Evolutionary conservation across 1,140 invertebrate genomes (phyloP).

Genomic region (Phthorimaea operculella): DNA sequence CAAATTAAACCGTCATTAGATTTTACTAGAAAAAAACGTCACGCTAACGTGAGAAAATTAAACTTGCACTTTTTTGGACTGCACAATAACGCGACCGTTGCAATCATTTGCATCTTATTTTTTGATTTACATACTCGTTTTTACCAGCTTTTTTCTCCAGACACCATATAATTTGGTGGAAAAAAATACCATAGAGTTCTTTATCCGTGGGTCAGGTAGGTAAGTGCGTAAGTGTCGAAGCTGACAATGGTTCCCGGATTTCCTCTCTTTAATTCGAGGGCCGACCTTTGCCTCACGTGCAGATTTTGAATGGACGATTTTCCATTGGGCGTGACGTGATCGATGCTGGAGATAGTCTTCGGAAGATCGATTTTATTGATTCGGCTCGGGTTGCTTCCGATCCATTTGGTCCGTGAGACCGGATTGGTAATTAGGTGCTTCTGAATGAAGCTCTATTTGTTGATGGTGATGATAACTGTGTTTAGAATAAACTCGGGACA

Average conservation of each 20-base stretch:
- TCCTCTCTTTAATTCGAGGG: slow-evolving; percentile 62
- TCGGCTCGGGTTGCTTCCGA: slow-evolving; percentile 25
- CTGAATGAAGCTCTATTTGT: too few relatives aligned
- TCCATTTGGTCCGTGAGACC: slow-evolving; percentile 7
- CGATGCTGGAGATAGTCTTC: slow-evolving; percentile 58
- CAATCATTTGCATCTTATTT: slow-evolving; percentile 52
- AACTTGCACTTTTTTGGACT: slow-evolving; percentile 31
- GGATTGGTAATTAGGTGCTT: slow-evolving; percentile 1
- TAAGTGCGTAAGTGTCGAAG: slow-evolving; percentile 50
- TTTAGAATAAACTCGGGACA: too few relatives aligned
- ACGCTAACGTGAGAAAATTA: slow-evolving; percentile 65
- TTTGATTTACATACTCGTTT: slow-evolving; percentile 24
- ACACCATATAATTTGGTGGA: slow-evolving; percentile 58
- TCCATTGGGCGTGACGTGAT: slow-evolving; percentile 54
- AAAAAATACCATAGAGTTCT: slow-evolving; percentile 48
- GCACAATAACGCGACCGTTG: slow-evolving; percentile 48
- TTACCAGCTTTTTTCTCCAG: slow-evolving; percentile 27
- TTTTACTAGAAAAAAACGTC: slow-evolving; percentile 34
- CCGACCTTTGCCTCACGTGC: slow-evolving; percentile 61
- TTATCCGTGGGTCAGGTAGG: slow-evolving; percentile 60
- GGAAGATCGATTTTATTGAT: slow-evolving; percentile 36
- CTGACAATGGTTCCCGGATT: slow-evolving; percentile 61
- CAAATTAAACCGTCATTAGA: slow-evolving; percentile 67
- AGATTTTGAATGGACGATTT: slow-evolving; percentile 55
- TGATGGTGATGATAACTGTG: too few relatives aligned